Evolutionary conservation across 2,888 invertebrate genomes (phyloP).

Genomic region (Caenorhabditis imperialis): DNA sequence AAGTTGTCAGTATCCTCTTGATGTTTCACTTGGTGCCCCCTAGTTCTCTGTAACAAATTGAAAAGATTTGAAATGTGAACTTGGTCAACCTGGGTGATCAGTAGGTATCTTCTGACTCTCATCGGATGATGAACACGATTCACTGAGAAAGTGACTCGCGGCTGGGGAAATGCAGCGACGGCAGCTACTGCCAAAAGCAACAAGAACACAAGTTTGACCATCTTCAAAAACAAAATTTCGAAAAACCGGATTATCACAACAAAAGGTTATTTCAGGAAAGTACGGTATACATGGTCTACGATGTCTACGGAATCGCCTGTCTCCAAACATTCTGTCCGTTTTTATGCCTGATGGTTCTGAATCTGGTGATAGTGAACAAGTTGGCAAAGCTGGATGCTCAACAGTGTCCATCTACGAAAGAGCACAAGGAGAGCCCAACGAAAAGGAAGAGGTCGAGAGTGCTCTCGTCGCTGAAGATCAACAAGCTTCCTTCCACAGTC

Average conservation of each 20-base stretch:
- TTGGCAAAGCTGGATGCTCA: slow-evolving; percentile 49
- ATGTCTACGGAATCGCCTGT: slow-evolving; percentile 63
- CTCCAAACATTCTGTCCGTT: slow-evolving; percentile 68
- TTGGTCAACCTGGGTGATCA: too few relatives aligned
- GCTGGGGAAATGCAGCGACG: too few relatives aligned
- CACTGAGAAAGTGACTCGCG: too few relatives aligned
- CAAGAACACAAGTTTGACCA: too few relatives aligned
- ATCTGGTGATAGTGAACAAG: slow-evolving; percentile 64
- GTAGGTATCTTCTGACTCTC: too few relatives aligned
- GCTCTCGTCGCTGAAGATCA: slow-evolving; percentile 49
- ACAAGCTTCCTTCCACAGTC: slow-evolving; percentile 55
- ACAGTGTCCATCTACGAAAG: slow-evolving; percentile 11
- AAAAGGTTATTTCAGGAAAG: slow-evolving; percentile 64
- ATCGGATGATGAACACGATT: too few relatives aligned
- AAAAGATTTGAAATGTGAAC: too few relatives aligned
- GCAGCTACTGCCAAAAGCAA: too few relatives aligned
- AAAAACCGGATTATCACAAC: too few relatives aligned
- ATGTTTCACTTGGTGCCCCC: too few relatives aligned
- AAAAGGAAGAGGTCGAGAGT: slow-evolving; percentile 47
- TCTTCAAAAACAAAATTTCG: too few relatives aligned
- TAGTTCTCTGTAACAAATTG: too few relatives aligned
- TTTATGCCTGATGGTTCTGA: slow-evolving; percentile 60
- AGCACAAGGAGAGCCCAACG: slow-evolving; percentile 21
- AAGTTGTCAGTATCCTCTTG: background rate
- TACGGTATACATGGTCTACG: slow-evolving; percentile 60